Percentiles rank a stretch among this genome's conserved stretches.
Conservation (phyloP, 2,113 vertebrate species). For the Hyperopisus bebe region DNA sequence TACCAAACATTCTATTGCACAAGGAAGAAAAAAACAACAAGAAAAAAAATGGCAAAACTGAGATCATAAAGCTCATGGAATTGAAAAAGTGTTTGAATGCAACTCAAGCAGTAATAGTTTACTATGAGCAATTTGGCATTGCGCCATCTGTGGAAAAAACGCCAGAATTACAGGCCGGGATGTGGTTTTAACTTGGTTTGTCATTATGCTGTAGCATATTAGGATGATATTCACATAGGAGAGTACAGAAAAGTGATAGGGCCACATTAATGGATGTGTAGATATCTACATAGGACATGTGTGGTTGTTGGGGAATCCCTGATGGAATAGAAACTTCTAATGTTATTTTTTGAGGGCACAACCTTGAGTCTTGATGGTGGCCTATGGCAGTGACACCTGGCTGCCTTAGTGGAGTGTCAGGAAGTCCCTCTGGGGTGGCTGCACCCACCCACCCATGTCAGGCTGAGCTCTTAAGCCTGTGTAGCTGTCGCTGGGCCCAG, state of each 20-base stretch:
- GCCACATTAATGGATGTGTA: background rate
- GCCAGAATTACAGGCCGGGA: background rate
- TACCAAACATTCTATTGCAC: background rate
- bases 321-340: background rate
- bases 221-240: background rate
- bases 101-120: background rate
- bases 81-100: background rate
- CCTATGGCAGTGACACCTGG: background rate
- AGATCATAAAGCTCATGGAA: background rate
- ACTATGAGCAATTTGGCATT: background rate
- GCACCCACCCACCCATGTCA: background rate
- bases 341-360: background rate
- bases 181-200: background rate
- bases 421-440: background rate
- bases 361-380: background rate
- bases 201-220: background rate
- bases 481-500: background rate
- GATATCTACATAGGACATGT: background rate
- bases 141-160: background rate
- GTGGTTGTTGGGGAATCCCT: background rate
- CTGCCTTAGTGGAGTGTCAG: background rate
- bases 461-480: background rate
- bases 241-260: background rate
- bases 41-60: background rate
- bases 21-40: background rate